Conservation (phyloP, 2,888 invertebrate species). For the Dryocosmus kuriphilus region DNA sequence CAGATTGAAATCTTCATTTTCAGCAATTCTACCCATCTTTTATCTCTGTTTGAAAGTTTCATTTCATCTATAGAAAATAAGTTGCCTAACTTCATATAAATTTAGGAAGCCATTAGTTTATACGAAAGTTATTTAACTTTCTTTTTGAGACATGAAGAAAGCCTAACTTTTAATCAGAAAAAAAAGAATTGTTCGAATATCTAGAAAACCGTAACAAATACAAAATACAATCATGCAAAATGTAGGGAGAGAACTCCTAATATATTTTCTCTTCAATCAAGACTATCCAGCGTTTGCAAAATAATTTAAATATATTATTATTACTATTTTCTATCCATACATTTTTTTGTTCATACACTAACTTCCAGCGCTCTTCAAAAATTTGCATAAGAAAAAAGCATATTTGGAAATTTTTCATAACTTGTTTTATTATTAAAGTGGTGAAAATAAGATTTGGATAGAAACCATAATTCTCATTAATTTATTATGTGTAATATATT, state of each 20-base stretch:
- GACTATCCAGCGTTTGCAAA: not conserved
- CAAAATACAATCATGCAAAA: slow-evolving; percentile 19
- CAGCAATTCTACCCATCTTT: not conserved
- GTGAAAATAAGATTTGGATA: not conserved
- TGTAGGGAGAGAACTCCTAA: slow-evolving; percentile 6
- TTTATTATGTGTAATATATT: not conserved
- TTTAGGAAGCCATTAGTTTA: not conserved
- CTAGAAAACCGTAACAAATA: not conserved
- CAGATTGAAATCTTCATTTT: slow-evolving; percentile 10
- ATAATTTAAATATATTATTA: not conserved
- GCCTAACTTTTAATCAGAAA: not conserved
- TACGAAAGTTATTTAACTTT: not conserved
- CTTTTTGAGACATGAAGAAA: not conserved
- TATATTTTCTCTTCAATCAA: not conserved
- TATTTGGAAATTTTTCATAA: not conserved
- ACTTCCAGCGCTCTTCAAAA: not conserved
- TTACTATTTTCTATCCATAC: not conserved
- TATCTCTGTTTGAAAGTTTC: not conserved
- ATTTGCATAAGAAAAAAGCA: not conserved
- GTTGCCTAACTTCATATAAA: not conserved
- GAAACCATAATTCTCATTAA: not conserved
- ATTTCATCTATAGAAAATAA: not conserved
- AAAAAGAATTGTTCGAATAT: not conserved
- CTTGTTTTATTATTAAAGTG: not conserved
- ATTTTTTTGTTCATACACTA: not conserved